Evolutionary conservation across 2,888 invertebrate species (phyloP), one percentile per base, ranked within the genome.

Genomic region (Glyphotaelius pellucidus): DNA sequence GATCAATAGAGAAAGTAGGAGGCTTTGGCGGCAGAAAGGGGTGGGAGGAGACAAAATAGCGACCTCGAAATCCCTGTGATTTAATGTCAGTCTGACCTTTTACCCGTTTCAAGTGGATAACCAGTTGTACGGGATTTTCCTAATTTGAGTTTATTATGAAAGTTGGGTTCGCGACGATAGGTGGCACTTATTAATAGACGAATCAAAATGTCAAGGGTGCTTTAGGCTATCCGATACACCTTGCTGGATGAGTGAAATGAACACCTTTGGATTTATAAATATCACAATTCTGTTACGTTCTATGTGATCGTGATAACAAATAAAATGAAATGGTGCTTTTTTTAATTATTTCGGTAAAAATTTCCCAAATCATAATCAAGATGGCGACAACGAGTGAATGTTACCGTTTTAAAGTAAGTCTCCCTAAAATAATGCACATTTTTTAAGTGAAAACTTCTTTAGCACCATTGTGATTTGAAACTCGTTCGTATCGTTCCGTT

Each of bases 71-170:
- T 47, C 47, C 42, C 25, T 5, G 30, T 86, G 86, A 86, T 47
- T 86, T 86, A 86, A 86, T 86, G 86, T 42, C 86, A 30, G 42
- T 38, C 42, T 47, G 86, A 86, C 86, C 86, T 86, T 86, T 86
- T 12, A 7, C 86, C 38, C 38, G 42, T 42, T 38, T 86, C 42
- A 35, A 25, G 38, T 42, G 25, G 86, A 38, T 86, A 86, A 42
- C 38, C 15, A 42, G 30, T 42, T 86, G 86, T 42, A 47, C 30
- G 9, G n/a, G 86, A 86, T 42, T 86, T 42, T 86, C 86, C 86
- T 47, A 86, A 86, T 86, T 86, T 86, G 42, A 86, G 86, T 86
- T 42, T 47, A 86, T 86, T 42, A 83, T 35, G 86, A 32, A 85
- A 85, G 35, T 42, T 19, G 4, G 35, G 25, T 42, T 42, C 42